Evolutionary conservation across 1,140 invertebrate species (phyloP), one percentile per base, ranked within the genome.

Genomic region (Diachasmimorpha longicaudata): DNA sequence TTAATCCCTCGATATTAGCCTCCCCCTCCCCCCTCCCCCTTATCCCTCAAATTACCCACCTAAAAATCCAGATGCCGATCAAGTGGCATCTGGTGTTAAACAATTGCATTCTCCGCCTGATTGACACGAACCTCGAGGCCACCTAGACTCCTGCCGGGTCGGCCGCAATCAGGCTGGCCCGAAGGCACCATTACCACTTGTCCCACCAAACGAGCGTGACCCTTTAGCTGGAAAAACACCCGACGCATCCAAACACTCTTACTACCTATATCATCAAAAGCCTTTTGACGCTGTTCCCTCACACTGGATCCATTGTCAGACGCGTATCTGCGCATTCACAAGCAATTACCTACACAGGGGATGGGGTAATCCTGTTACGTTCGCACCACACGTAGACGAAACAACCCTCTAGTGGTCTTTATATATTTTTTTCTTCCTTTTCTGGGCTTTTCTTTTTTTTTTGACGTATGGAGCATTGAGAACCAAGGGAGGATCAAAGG

Each of bases 61-160:
- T 6, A 52, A 52, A n/a, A 52, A 63, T 63, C 19, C 58, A 63
- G 58, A 63, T 63, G 58, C 58, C 58, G 21, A 63, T 63, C 58
- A 63, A 63, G 58, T 63, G 58, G 58, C 58, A 63, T 23, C 21
- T 63, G 58, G 58, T 63, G 83, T 84, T 85, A 85, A 87, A 83
- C 85, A 88, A 88, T 88, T 84, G 82, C 83, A 86, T 87, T 86
- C 85, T 74, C 66, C 36, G 36, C 25, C 23, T 73, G 70, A 70
- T 52, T 77, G 75, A 25, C 39, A 63, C 14, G 36, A 71, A 44
- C 72, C 81, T 80, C 77, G 80, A 76, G 81, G 78, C 81, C 80
- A 79, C 79, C 72, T 77, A 87, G 87, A 87, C 88, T 31, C 87
- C 85, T 79, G 81, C 83, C 82, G 77, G 81, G 85, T 82, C 80